Conservation (phyloP, 2,888 invertebrate genomes). For the Sylvicola cinctus region DNA sequence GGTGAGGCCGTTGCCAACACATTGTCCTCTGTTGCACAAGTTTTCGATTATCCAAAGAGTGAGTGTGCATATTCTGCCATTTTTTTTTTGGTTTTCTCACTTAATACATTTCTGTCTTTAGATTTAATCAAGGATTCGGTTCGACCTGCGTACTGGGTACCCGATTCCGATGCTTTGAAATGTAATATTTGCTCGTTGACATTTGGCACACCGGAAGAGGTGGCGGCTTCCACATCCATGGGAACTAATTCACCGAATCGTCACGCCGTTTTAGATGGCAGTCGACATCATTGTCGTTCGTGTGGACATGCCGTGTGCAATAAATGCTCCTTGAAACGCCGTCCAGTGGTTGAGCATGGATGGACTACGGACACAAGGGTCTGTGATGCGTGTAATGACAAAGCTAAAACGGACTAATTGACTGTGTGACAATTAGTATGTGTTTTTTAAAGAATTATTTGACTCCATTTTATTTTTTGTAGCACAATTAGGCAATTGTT, state of each 20-base stretch:
- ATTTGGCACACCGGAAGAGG: conserved; percentile 31
- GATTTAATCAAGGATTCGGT: conserved; percentile 52
- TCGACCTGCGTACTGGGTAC: conserved; percentile 60
- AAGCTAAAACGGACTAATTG: conserved; percentile 11
- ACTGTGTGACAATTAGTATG: no score
- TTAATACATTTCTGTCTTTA: conserved; percentile 12
- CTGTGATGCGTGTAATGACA: conserved; percentile 41
- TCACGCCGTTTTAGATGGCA: conserved; percentile 12
- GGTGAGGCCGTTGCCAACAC: conserved; percentile 55
- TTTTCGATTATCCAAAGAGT: conserved; percentile 54
- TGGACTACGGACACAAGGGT: conserved; percentile 57
- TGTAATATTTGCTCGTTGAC: conserved; percentile 42
- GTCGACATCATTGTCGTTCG: conserved; percentile 33
- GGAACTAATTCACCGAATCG: background rate
- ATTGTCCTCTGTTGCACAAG: conserved; percentile 44
- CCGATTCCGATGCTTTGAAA: conserved; percentile 43
- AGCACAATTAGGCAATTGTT: no score
- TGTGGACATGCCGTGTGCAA: conserved; percentile 54
- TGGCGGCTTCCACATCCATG: conserved; percentile 16
- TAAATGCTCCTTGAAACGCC: conserved; percentile 28
- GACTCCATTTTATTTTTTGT: no score
- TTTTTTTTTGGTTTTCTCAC: no score
- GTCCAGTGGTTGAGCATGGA: conserved; percentile 49
- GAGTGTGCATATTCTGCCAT: no score
- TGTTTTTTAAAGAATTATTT: no score